These are phyloP conservation scores for Zosterops pallidus DNA, from an alignment of 2,113 vertebrate species.

Conservation along the genomic window DNA sequence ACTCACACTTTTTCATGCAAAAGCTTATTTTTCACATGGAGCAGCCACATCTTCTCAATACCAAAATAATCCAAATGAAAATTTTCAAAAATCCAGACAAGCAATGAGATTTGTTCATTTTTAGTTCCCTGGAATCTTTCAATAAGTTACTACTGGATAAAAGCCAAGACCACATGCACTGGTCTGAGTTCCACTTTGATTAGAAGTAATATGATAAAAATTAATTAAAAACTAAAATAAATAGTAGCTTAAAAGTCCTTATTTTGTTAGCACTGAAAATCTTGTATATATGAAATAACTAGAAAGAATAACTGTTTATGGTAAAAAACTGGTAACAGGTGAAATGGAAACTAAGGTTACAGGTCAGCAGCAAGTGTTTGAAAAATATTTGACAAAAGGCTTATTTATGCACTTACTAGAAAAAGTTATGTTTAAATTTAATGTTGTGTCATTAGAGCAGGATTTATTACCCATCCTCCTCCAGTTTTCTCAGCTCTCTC, in stretches of 20 bases:
- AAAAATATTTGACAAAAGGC: neutral
- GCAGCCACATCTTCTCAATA: slow-evolving; percentile 8
- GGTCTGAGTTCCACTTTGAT: neutral
- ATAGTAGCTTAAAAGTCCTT: neutral
- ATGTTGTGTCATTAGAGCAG: neutral
- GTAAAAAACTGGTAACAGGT: neutral
- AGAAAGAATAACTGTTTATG: neutral
- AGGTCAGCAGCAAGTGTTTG: neutral
- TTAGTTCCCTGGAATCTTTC: slow-evolving; percentile 31
- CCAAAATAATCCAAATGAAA: neutral
- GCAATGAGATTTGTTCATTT: slow-evolving; percentile 26
- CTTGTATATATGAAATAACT: neutral
- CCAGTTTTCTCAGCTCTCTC: slow-evolving; percentile 7
- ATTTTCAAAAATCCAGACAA: neutral
- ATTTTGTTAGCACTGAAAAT: neutral
- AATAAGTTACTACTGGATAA: neutral
- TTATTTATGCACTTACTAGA: neutral
- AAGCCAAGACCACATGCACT: neutral
- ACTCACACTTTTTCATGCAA: slow-evolving; percentile 1
- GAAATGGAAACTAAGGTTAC: neutral
- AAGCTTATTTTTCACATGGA: neutral
- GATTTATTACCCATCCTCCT: neutral
- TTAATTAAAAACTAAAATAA: slow-evolving; percentile 6
- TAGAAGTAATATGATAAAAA: neutral
- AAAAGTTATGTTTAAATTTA: neutral